phyloP scores from a whole-genome alignment of 2,797 vertebrate genomes.

The Scyliorhinus canicula region DNA sequence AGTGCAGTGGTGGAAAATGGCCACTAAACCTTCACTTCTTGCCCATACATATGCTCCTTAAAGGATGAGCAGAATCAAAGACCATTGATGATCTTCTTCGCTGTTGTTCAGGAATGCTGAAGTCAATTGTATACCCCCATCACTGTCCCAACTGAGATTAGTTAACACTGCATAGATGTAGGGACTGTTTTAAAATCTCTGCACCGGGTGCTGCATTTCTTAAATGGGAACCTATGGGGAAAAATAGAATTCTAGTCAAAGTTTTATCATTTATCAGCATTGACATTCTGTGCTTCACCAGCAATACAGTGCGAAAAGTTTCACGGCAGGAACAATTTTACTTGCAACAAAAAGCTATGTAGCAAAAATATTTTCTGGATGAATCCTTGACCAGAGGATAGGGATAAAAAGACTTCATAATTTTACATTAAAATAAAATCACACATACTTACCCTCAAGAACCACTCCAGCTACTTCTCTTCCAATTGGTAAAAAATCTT shows the following conservation, averaged over 20 bases:
- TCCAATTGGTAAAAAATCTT: conserved; percentile 74
- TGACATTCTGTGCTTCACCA: neutral
- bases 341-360: neutral
- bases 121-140: neutral
- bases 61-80: neutral
- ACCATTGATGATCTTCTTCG: neutral
- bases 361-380: neutral
- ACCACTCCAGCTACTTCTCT: conserved; percentile 83
- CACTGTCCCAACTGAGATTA: neutral
- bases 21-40: neutral
- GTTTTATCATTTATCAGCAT: neutral
- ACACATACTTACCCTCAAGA: conserved; percentile 67
- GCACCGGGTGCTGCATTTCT: neutral
- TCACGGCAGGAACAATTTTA: neutral
- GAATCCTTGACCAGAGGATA: no score
- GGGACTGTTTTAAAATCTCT: neutral
- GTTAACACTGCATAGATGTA: neutral
- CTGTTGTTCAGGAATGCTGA: neutral
- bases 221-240: no score
- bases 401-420: neutral
- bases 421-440: neutral
- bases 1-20: neutral
- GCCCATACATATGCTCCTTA: neutral
- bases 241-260: neutral
- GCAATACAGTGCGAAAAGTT: neutral